phyloP scores from a whole-genome alignment of 2,888 invertebrate genomes.

The Thymelicus lineola region DNA sequence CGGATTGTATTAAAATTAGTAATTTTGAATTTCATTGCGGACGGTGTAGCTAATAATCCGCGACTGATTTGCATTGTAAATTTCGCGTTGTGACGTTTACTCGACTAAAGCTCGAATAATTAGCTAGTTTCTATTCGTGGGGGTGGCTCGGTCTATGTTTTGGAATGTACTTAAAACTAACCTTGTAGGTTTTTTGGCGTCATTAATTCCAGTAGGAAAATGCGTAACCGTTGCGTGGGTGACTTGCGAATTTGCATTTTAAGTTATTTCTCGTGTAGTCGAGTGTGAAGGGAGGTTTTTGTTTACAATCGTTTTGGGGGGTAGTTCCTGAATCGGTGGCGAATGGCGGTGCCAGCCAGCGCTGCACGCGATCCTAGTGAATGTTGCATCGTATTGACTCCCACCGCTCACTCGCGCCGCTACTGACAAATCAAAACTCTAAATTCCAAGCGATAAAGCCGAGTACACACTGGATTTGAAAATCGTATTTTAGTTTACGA shows the following conservation, averaged over 20 bases:
- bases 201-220: slow-evolving; percentile 49
- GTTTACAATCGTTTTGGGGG: slow-evolving; percentile 73
- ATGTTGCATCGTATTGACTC: slow-evolving; percentile 68
- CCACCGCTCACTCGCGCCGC: slow-evolving; percentile 40
- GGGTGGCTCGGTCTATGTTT: slow-evolving; percentile 60
- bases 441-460: slow-evolving; percentile 56
- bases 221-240: slow-evolving; percentile 48
- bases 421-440: slow-evolving; percentile 62
- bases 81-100: slow-evolving; percentile 77
- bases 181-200: slow-evolving; percentile 57
- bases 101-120: slow-evolving; percentile 81
- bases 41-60: slow-evolving; percentile 83
- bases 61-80: slow-evolving; percentile 84
- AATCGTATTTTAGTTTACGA: slow-evolving; percentile 30
- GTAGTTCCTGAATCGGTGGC: slow-evolving; percentile 70
- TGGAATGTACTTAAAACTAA: slow-evolving; percentile 69
- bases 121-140: slow-evolving; percentile 82
- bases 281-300: slow-evolving; percentile 54
- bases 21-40: slow-evolving; percentile 82
- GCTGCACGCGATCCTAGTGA: slow-evolving; percentile 74
- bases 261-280: slow-evolving; percentile 38
- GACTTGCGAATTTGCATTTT: slow-evolving; percentile 35
- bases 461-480: slow-evolving; percentile 53
- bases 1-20: slow-evolving; percentile 81
- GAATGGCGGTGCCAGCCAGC: slow-evolving; percentile 84